Base-by-base conservation (phyloP, 2,888 invertebrate genomes). In the Alitta virens region DNA sequence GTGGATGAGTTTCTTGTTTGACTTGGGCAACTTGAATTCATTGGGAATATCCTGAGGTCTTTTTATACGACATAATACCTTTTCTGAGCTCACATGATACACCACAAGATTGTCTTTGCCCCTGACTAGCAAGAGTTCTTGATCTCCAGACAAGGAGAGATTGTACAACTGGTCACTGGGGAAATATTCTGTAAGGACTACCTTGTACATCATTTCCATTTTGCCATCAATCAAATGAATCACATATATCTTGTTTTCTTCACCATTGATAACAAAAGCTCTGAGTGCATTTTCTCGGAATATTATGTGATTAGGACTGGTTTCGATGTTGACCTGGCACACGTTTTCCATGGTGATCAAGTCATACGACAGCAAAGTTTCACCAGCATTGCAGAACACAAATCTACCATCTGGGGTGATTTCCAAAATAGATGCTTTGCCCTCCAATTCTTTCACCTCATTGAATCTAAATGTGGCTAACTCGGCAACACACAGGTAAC, bases 11-110 rank as follows among this genome's bases (percentile, higher is more conserved):
- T 62, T 66, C 57, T 73, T 75, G 52, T 70, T 62, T 26, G 74
- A 71, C 53, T 72, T 74, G 16, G 81, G 81, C 56, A 80, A 68
- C 64, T 75, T 75, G 69, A 79, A 80, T 63, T 81, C 77, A 9
- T 64, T 62, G 18, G 80, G 78, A 12, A 78, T 69, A 43, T 78
- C 75, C 1, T 60, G 51, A 2, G 81, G 80, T 26, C 76, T 65
- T 18, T 54, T 43, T 50, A 81, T 72, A 54, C 71, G 70, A 21
- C 72, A 73, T 14, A 69, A 55, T 18, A 80, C 70, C 43, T 70
- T 71, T 60, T 78, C 78, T 2, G 68, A 67, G 52, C 63, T 63
- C 40, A 74, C 65, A 63, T 77, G 69, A 64, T 79, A 78, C 2
- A 79, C 74, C 2, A 79, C 62, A 12, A 81, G 63, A 61, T 72